Evolutionary conservation across 2,888 invertebrate genomes (phyloP), one percentile per base, ranked within the genome.

Genomic region (Labia minor): DNA sequence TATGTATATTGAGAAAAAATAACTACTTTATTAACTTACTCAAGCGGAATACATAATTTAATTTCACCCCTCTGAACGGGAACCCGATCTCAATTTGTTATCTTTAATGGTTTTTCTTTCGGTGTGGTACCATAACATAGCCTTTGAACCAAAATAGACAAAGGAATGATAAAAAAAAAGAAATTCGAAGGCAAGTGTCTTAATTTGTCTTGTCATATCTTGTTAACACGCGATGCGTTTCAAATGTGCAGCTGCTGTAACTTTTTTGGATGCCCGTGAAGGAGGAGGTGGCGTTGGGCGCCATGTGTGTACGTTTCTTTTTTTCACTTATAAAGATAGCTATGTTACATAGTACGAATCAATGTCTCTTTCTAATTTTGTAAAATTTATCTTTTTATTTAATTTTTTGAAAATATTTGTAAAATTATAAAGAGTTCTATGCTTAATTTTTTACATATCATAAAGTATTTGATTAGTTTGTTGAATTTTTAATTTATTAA

Each of bases 51-150:
- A 49, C 49, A 49, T 49, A 49, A 49, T 49, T 49, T 49, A 49
- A 49, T 49, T 49, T 49, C 16, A 8, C 16, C 16, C 16, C 49
- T n/a, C n/a, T 4, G 49, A 4, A 49, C 49, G 2, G 49, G 14
- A 49, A 49, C 49, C 49, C 49, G 49, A 49, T 49, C 49, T 49
- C 49, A 49, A 49, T 49, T 49, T 49, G 49, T 49, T 14, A 49
- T 49, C 49, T 49, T n/a, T 49, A 49, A 49, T 49, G 49, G 49
- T 49, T 49, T 49, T 49, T 49, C 49, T 49, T 49, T 49, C 49
- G 49, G 16, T 49, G 49, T 49, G 49, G 49, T 11, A 16, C 49
- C 16, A 4, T 14, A 49, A 49, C 49, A 3, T 4, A 3, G 49
- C 14, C 14, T 49, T 14, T 14, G 49, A 49, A 49, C 49, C 14